phyloP scores from a whole-genome alignment of 2,888 invertebrate species.

The Perizoma affinitatum region DNA sequence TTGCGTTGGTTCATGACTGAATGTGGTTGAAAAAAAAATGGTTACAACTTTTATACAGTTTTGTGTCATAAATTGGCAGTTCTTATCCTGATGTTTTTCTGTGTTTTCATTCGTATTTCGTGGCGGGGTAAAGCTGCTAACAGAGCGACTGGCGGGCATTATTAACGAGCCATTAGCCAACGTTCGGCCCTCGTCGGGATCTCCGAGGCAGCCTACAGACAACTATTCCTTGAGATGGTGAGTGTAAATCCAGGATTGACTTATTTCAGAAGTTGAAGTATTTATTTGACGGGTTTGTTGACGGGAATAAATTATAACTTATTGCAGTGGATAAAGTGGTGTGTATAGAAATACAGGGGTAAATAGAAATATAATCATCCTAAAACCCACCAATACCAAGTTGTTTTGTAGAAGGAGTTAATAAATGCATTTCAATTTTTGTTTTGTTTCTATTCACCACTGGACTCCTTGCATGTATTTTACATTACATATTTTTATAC shows the following conservation, averaged over 20 bases:
- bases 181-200: slow-evolving; percentile 63
- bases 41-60: too few relatives aligned
- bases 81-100: slow-evolving; percentile 22
- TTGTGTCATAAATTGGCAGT: slow-evolving; percentile 1
- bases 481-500: too few relatives aligned
- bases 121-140: slow-evolving; percentile 63
- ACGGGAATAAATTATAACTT: too few relatives aligned
- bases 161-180: slow-evolving; percentile 77
- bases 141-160: slow-evolving; percentile 70
- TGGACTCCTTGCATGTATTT: too few relatives aligned
- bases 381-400: neutral
- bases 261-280: slow-evolving; percentile 5
- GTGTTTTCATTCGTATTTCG: slow-evolving; percentile 61
- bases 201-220: slow-evolving; percentile 43
- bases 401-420: too few relatives aligned
- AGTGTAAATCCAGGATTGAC: slow-evolving; percentile 15
- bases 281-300: slow-evolving; percentile 8
- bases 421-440: too few relatives aligned
- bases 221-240: slow-evolving; percentile 33
- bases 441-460: too few relatives aligned
- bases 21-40: too few relatives aligned
- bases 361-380: neutral
- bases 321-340: too few relatives aligned
- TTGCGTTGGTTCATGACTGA: too few relatives aligned
- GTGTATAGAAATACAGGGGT: too few relatives aligned